These are phyloP conservation scores for Lampris megalopsis DNA, from an alignment of 2,113 vertebrate species.

Conservation along the genomic window DNA sequence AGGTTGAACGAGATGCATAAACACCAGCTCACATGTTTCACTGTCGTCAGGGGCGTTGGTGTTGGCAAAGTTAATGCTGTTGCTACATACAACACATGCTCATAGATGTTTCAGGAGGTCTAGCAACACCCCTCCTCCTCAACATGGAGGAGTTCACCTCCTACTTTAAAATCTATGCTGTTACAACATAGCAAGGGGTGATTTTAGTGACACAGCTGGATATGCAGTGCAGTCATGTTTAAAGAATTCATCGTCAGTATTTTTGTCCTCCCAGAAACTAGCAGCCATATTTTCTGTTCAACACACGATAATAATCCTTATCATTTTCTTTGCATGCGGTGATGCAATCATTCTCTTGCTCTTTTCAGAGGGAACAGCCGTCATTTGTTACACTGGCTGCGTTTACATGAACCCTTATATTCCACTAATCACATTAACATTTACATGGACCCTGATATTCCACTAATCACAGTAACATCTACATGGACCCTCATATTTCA, in stretches of 20 bases:
- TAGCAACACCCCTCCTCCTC: too few species aligned
- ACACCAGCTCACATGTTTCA: too few species aligned
- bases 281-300: neutral
- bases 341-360: constrained; percentile 26
- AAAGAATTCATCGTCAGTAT: neutral
- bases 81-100: too few species aligned
- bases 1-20: too few species aligned
- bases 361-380: neutral
- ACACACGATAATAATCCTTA: constrained; percentile 36
- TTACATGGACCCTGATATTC: too few species aligned
- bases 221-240: neutral
- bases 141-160: neutral
- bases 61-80: too few species aligned
- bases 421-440: too few species aligned
- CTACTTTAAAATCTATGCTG: neutral
- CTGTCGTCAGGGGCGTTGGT: too few species aligned
- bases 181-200: neutral
- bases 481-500: too few species aligned
- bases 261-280: neutral
- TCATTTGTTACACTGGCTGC: neutral
- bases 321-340: constrained; percentile 52
- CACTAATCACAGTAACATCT: too few species aligned
- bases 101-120: too few species aligned
- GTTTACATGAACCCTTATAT: too few species aligned
- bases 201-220: neutral